phyloP scores from a whole-genome alignment of 2,888 invertebrate species.

The Tromatobia lineatoria region DNA sequence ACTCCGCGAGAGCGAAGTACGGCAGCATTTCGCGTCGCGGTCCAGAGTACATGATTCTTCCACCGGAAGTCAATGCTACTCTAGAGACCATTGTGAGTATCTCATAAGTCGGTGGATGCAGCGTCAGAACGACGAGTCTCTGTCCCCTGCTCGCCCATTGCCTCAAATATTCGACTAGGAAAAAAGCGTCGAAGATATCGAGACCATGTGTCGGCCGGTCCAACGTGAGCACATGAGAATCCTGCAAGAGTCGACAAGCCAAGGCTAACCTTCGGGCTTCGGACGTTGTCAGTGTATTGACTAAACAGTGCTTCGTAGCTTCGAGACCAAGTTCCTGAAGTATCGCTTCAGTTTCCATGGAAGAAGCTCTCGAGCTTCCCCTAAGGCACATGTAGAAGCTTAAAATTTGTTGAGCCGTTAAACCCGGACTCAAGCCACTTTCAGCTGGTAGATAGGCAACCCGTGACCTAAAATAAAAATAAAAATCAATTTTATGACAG shows the following conservation, averaged over 20 bases:
- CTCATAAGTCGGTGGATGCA: constrained; percentile 98
- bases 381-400: constrained; percentile 93
- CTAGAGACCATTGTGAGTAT: constrained; percentile 97
- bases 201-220: constrained; percentile 96
- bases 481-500: background rate
- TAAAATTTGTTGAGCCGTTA: constrained; percentile 96
- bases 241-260: constrained; percentile 94
- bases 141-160: constrained; percentile 93
- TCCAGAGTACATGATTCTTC: constrained; percentile 96
- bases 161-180: constrained; percentile 96
- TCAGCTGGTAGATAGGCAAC: constrained; percentile 92
- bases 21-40: constrained; percentile 95
- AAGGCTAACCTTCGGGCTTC: constrained; percentile 95
- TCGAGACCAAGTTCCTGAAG: constrained; percentile 97
- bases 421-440: constrained; percentile 92
- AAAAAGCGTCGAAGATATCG: constrained; percentile 98
- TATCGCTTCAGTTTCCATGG: constrained; percentile 91
- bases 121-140: constrained; percentile 94
- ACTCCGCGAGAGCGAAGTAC: constrained; percentile 95
- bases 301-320: constrained; percentile 95
- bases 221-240: constrained; percentile 94
- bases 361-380: constrained; percentile 88
- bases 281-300: constrained; percentile 94
- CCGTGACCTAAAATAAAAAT: constrained; percentile 86
- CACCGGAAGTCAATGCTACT: constrained; percentile 94